Base-by-base conservation (phyloP, 2,113 vertebrate species). In the Syngnathus scovelli region DNA sequence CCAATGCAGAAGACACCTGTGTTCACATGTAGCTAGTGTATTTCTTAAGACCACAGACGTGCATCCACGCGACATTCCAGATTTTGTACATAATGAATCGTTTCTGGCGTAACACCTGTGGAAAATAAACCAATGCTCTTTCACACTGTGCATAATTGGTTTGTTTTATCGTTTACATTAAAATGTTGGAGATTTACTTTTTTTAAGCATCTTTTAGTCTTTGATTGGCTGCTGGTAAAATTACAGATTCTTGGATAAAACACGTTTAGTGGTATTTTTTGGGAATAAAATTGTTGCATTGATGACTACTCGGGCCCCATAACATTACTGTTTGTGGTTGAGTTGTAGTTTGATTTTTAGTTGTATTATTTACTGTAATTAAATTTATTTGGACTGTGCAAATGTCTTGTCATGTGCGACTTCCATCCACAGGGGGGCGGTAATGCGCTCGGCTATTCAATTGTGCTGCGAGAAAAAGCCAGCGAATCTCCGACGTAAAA, bases 81-180 rank as follows among this genome's bases (percentile, higher is more conserved):
- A 94, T 93, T 95, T 95, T 96, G 91, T 96, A 93, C 85, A 94
- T 95, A 95, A 89, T 83, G 91, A 92, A 90, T 87, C 91, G 91
- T 94, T 94, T 93, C 91, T 93, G 89, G 94, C 86, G 83, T 93
- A 93, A 36, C 15, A 93, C 90, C 93, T 92, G 91, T 91, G 92
- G 91, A 92, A 89, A 96, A 94, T 94, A 94, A 96, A 95, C 90
- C 92, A 94, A 93, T 92, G 89, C 86, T 94, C 89, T 93, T 93
- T 91, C 91, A 92, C 86, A 79, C 71, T 43, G 55, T 72, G 38
- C 59, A 10, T 68, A 77, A 33, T 48, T 69, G 69, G 58, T 73
- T 39, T 58, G 6, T 55, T 27, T 10, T 4, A 15, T 58, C 1
- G 16, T 36, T 58, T 16, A 3, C 2, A 16, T 36, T 36, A 3